Percentiles rank a stretch among this genome's conserved stretches.
Conservation (phyloP, 1,140 invertebrate genomes). For the Brachionus rotundiformis region DNA sequence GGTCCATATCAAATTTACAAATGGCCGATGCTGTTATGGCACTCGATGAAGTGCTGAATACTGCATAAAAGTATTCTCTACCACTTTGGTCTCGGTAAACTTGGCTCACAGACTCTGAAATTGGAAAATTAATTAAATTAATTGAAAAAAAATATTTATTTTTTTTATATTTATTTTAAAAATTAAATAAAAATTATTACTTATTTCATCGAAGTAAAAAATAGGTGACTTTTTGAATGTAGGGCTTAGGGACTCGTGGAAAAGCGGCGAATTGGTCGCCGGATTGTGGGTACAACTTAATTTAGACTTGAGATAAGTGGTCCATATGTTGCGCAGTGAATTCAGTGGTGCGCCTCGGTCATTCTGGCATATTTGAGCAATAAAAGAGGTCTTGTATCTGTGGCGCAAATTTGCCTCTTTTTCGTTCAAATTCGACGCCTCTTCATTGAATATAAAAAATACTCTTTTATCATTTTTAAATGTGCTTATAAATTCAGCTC, state of each 20-base stretch:
- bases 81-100: not conserved
- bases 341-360: constrained; percentile 33
- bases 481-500: constrained; percentile 44
- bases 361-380: constrained; percentile 34
- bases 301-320: constrained; percentile 27
- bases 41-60: constrained; percentile 12
- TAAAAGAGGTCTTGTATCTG: not conserved
- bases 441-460: constrained; percentile 34
- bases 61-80: constrained; percentile 45
- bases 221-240: not conserved
- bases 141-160: not conserved
- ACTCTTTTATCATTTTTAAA: constrained; percentile 20
- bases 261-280: not conserved
- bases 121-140: too few relatives aligned
- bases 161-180: not conserved
- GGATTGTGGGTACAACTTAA: constrained; percentile 21
- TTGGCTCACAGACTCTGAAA: constrained; percentile 22
- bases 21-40: constrained; percentile 26
- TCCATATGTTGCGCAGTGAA: constrained; percentile 47
- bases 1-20: constrained; percentile 31
- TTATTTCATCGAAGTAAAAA: constrained; percentile 45
- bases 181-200: not conserved
- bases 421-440: not conserved
- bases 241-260: not conserved
- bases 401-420: not conserved